Evolutionary conservation across 1,140 invertebrate genomes (phyloP).

Genomic region (Campodea augens): DNA sequence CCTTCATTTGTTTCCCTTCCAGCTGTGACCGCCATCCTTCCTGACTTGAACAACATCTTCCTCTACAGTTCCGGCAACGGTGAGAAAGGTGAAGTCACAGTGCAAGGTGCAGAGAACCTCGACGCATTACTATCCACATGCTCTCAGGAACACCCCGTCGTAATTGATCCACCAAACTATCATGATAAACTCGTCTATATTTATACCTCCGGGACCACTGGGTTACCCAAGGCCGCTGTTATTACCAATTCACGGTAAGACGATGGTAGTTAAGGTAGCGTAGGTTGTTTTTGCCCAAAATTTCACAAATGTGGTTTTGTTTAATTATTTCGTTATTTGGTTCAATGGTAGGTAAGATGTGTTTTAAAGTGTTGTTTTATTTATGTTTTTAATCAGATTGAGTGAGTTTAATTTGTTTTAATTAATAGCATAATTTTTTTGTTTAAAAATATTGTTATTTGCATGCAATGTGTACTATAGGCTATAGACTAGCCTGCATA

Average conservation of each 20-base stretch:
- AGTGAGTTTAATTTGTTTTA: no score
- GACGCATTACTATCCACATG: slow-evolving; percentile 35
- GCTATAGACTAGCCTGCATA: no score
- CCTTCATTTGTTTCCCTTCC: slow-evolving; percentile 15
- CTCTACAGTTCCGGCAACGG: slow-evolving; percentile 39
- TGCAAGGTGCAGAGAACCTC: slow-evolving; percentile 30
- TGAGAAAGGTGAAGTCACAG: slow-evolving; percentile 14
- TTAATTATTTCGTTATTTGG: not conserved
- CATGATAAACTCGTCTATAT: slow-evolving; percentile 58
- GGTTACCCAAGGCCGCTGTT: slow-evolving; percentile 81
- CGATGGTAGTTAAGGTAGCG: not conserved
- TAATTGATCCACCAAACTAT: slow-evolving; percentile 35
- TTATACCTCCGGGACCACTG: slow-evolving; percentile 83
- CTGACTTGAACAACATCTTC: slow-evolving; percentile 36
- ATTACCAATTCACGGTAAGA: slow-evolving; percentile 62
- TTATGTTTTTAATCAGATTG: no score
- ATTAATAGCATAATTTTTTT: no score
- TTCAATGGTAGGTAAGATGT: not conserved
- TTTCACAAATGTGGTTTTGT: not conserved
- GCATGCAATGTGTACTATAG: no score
- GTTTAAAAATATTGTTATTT: no score
- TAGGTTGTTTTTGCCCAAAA: not conserved
- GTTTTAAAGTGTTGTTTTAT: no score
- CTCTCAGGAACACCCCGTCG: slow-evolving; percentile 29
- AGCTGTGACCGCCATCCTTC: slow-evolving; percentile 40